Base-by-base conservation (phyloP, 2,113 vertebrate genomes). In the Ciconia maguari region DNA sequence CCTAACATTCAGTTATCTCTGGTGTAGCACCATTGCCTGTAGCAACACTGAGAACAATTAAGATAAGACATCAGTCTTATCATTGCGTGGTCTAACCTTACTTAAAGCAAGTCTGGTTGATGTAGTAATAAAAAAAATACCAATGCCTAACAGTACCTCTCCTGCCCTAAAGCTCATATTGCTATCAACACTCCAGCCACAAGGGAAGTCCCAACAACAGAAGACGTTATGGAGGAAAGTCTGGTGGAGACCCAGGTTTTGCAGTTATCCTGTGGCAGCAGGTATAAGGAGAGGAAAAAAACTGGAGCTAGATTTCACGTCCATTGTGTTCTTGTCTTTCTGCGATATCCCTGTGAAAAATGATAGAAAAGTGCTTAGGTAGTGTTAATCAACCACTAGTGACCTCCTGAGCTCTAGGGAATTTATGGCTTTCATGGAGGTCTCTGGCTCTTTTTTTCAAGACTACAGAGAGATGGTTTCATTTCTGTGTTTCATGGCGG, bases 1-100 rank as follows among this genome's bases (percentile, higher is more conserved):
- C 44, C 30, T 84, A 32, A 44, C 36, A 22, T 34, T 57, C 61
- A 27, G n/a, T 54, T 89, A 32, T 87, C 68, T 77, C 65, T 74
- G 38, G 25, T 80, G 51, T 36, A 90, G 61, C 69, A 78, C 66
- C 68, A 69, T 41, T 0, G 13, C 91, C 93, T 91, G 55, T 78
- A 93, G 82, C 87, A 94, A 76, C 66, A 49, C 44, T 6, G 62
- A 86, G 49, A 77, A 79, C 32, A 84, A 54, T 94, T 79, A 94
- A 91, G 90, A 89, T 92, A 92, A 93, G 52, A 29, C 83, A 83
- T 81, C 65, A 70, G 32, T 65, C 92, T 94, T 89, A 95, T 52
- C 94, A 93, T 13, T 42, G 6, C 68, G 60, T 89, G 74, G 57
- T 76, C 52, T 87, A 75, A 81, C 72, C 46, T 88, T 95, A 83